phyloP scores from a whole-genome alignment of 1,140 invertebrate species.

The Heliothis subflexa region DNA sequence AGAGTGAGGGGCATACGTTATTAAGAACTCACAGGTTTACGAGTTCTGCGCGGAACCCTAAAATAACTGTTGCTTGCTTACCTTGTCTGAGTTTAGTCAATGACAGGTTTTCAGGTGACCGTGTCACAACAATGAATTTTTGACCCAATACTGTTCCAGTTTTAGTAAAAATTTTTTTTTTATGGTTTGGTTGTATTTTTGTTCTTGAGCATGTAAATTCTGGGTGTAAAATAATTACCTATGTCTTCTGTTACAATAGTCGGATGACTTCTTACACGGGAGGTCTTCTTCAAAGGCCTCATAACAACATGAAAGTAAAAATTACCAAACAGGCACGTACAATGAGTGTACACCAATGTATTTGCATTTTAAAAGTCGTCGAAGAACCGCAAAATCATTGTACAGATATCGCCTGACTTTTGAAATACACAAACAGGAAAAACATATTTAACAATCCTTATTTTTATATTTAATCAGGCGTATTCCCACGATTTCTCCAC shows the following conservation, averaged over 20 bases:
- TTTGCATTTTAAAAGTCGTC: too few relatives aligned
- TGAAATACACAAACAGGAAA: too few relatives aligned
- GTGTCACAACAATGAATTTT: constrained; percentile 50
- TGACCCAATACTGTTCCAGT: constrained; percentile 46
- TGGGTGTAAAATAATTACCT: too few relatives aligned
- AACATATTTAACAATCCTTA: not conserved
- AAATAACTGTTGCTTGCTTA: constrained; percentile 51
- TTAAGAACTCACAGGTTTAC: constrained; percentile 24
- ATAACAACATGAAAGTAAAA: too few relatives aligned
- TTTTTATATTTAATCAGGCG: not conserved
- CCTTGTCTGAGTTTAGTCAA: constrained; percentile 56
- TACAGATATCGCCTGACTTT: too few relatives aligned
- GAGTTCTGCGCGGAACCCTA: constrained; percentile 32
- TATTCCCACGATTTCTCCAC: constrained; percentile 15
- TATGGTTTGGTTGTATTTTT: not conserved
- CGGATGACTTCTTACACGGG: too few relatives aligned
- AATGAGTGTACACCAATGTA: too few relatives aligned
- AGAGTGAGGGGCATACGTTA: constrained; percentile 43
- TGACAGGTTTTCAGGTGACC: constrained; percentile 55
- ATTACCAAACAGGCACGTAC: too few relatives aligned
- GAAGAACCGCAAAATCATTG: too few relatives aligned
- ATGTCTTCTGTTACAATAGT: too few relatives aligned
- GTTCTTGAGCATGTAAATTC: not conserved
- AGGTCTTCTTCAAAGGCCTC: too few relatives aligned
- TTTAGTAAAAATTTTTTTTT: constrained; percentile 8